Base-by-base conservation (phyloP, 2,888 invertebrate genomes). In the Alcis repandata region DNA sequence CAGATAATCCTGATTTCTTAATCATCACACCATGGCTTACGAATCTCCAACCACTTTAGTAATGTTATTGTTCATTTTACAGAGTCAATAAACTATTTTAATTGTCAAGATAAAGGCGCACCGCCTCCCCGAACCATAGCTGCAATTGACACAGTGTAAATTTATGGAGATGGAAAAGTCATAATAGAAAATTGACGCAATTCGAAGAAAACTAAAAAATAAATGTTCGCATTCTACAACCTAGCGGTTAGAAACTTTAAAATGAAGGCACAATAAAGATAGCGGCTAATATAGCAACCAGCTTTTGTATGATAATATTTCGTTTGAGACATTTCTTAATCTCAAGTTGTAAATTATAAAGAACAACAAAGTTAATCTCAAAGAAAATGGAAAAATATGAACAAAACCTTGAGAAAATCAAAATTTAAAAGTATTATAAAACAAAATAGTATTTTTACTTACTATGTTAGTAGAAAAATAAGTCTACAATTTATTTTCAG, bases 51-150 rank as follows among this genome's bases (percentile, higher is more conserved):
- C 6, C 7, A 22, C 20, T 7, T 9, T 19, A 17, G 38, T 11
- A 40, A 27, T 38, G 20, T 15, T 46, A 56, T 59, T 43, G 45
- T 72, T 78, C 63, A 70, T 74, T 74, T 11, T 11, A 45, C 73
- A 77, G 76, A 75, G 75, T 78, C 81, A 74, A 84, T 86, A 86
- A 84, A 86, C 79, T 80, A 85, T 85, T 83, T 84, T 84, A 84
- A 85, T 83, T 80, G 77, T 56, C 67, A 69, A 80, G 82, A 86
- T 85, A 85, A 83, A 84, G 78, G 77, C 72, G 51, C 64, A 59
- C 63, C 64, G 63, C 67, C 69, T 68, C 61, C 72, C 69, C 57
- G 67, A 68, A 67, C 68, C 69, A 62, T 56, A 62, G 60, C 75
- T 73, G 70, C 70, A 66, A 10, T 41, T 60, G 41, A 3, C 70